phyloP scores from a whole-genome alignment of 2,888 invertebrate genomes.

The Apeira syringaria region DNA sequence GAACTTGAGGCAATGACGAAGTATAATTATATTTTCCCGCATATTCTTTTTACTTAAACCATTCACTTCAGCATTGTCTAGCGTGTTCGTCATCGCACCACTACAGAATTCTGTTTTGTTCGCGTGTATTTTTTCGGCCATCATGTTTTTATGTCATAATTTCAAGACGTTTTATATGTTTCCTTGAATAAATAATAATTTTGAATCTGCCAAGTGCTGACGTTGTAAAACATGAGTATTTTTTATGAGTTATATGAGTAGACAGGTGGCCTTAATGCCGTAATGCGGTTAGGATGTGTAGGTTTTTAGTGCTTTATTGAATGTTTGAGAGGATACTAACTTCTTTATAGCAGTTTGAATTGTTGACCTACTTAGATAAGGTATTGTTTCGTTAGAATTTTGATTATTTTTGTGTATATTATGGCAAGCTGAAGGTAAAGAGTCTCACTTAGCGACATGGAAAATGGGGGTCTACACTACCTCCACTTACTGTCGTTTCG shows the following conservation, averaged over 20 bases:
- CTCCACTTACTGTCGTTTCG: too few relatives aligned
- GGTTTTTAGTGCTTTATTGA: background rate
- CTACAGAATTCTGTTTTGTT: conserved; percentile 16
- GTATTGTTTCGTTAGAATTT: too few relatives aligned
- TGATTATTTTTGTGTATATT: too few relatives aligned
- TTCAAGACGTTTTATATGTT: conserved; percentile 27
- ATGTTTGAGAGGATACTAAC: conserved; percentile 2
- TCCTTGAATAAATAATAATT: conserved; percentile 28
- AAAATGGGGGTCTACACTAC: too few relatives aligned
- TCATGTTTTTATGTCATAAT: conserved; percentile 29
- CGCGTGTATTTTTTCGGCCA: conserved; percentile 19
- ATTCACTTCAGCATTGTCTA: background rate
- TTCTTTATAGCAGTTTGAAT: conserved; percentile 1
- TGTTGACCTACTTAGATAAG: background rate
- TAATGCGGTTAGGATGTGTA: conserved; percentile 11
- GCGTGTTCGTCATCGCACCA: background rate
- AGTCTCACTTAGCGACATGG: too few relatives aligned
- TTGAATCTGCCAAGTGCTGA: conserved; percentile 20
- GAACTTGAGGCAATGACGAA: too few relatives aligned
- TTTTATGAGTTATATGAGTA: conserved; percentile 14
- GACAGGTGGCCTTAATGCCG: conserved; percentile 12
- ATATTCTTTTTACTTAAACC: background rate
- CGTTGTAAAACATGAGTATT: conserved; percentile 6
- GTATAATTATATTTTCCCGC: too few relatives aligned
- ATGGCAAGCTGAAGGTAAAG: too few relatives aligned